These are phyloP conservation scores for Drosophila picticornis DNA, from an alignment of 2,888 invertebrate genomes.

Conservation along the genomic window DNA sequence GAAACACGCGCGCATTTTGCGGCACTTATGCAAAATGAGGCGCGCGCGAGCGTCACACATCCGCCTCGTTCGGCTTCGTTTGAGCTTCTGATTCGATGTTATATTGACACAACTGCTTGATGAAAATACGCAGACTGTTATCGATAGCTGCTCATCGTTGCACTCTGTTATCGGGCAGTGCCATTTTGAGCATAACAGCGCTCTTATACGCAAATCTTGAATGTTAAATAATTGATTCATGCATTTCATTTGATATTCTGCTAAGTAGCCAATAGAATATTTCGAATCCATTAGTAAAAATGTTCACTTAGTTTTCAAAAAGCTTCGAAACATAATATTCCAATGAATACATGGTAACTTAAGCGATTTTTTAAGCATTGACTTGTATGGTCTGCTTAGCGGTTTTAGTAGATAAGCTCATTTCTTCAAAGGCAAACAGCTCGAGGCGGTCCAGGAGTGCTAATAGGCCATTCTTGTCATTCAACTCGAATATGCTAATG, in stretches of 20 bases:
- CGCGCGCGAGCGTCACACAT: constrained; percentile 62
- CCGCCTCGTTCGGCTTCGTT: constrained; percentile 57
- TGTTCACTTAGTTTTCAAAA: background rate
- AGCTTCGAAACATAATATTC: background rate
- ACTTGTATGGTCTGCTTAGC: too few species aligned
- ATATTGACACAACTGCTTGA: background rate
- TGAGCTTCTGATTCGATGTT: constrained; percentile 34
- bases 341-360: background rate
- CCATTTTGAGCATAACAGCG: constrained; percentile 35
- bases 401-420: background rate
- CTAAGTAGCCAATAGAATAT: constrained; percentile 13
- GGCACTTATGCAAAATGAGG: constrained; percentile 53
- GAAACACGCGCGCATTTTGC: constrained; percentile 63
- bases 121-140: constrained; percentile 5
- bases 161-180: constrained; percentile 25
- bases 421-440: background rate
- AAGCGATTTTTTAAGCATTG: background rate
- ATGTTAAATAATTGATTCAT: background rate
- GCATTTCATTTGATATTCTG: constrained; percentile 4
- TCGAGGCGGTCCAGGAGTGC: too few species aligned
- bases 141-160: constrained; percentile 36
- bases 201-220: background rate
- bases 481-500: background rate
- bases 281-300: background rate
- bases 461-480: background rate